phyloP scores from a whole-genome alignment of 2,888 invertebrate genomes.

The Thecophora atra region DNA sequence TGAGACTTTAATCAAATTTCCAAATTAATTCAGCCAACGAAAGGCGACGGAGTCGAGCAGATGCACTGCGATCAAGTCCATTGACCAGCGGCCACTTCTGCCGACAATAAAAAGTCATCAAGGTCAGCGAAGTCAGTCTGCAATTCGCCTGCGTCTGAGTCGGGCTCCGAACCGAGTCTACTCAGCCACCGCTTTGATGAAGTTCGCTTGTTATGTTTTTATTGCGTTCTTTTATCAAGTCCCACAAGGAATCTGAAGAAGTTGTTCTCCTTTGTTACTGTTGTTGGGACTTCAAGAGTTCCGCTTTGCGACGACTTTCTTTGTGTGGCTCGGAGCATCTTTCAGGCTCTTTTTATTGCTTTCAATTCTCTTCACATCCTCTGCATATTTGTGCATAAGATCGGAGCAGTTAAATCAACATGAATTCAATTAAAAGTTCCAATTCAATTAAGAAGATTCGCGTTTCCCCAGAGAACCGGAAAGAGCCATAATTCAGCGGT shows the following conservation, averaged over 20 bases:
- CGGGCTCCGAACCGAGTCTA: neutral
- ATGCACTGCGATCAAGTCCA: neutral
- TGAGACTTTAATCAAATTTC: constrained; percentile 2
- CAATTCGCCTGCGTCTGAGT: constrained; percentile 3
- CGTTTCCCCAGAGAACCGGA: too few relatives aligned
- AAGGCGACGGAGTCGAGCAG: too few relatives aligned
- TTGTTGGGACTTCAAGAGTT: constrained; percentile 3
- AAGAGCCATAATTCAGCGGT: too few relatives aligned
- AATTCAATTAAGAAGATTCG: too few relatives aligned
- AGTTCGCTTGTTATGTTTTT: neutral
- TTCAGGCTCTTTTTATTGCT: neutral
- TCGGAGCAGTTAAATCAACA: neutral
- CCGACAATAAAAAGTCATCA: constrained; percentile 2
- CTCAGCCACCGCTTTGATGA: neutral
- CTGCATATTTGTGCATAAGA: neutral
- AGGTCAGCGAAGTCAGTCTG: neutral
- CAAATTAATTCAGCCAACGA: too few relatives aligned
- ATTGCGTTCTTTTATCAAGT: neutral
- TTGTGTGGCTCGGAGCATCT: neutral
- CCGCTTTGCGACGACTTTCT: neutral
- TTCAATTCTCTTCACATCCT: neutral
- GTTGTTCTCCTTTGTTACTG: neutral
- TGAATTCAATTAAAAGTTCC: neutral
- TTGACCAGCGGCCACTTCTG: neutral
- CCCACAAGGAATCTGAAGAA: neutral